Evolutionary conservation across 2,888 invertebrate genomes (phyloP).

Genomic region (Monochamus alternatus): DNA sequence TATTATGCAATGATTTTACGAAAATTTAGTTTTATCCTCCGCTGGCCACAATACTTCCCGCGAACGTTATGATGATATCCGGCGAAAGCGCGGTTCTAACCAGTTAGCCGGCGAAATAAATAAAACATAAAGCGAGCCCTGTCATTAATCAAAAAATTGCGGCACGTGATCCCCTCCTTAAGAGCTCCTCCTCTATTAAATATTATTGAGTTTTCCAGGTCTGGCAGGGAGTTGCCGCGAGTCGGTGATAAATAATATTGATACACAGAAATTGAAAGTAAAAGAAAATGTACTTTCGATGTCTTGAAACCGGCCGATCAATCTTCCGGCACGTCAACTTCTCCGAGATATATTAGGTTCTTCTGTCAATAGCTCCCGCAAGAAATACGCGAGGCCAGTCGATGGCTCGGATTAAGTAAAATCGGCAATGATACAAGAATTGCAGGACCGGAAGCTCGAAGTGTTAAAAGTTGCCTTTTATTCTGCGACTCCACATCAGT

Average conservation of each 20-base stretch:
- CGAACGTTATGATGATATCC: no score
- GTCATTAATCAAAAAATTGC: constrained; percentile 18
- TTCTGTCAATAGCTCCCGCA: constrained; percentile 33
- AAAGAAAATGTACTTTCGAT: constrained; percentile 39
- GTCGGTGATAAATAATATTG: constrained; percentile 34
- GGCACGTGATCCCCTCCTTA: neutral
- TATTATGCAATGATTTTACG: no score
- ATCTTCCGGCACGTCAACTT: constrained; percentile 34
- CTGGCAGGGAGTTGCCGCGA: constrained; percentile 6
- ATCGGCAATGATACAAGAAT: no score
- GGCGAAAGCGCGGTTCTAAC: no score
- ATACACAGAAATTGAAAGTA: constrained; percentile 37
- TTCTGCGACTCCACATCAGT: no score
- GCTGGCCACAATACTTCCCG: no score
- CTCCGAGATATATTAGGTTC: constrained; percentile 35
- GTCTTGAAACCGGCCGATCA: constrained; percentile 32
- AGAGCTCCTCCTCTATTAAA: constrained; percentile 8
- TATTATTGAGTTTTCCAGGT: constrained; percentile 10
- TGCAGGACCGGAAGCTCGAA: no score
- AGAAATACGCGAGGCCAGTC: constrained; percentile 6
- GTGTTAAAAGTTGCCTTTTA: no score
- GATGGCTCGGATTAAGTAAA: neutral
- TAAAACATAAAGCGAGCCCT: neutral
- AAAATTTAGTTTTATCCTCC: no score
- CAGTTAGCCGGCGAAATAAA: no score